Evolutionary conservation across 1,140 invertebrate species (phyloP).

Genomic region (Drosophila oshimai): DNA sequence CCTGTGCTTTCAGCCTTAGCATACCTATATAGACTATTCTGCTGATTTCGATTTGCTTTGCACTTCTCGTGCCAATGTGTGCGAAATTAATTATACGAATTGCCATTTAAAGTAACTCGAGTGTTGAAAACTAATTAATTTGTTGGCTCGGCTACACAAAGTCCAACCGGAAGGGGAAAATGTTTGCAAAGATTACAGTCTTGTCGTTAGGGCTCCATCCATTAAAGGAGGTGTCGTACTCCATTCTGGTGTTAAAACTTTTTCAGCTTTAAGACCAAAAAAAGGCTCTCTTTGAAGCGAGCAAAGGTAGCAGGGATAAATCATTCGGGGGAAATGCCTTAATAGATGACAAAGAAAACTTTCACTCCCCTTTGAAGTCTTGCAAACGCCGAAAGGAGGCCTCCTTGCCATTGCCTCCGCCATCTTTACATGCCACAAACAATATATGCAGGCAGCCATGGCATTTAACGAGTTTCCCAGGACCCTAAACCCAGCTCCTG

Average conservation of each 20-base stretch:
- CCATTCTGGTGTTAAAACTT: background rate
- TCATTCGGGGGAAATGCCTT: constrained; percentile 19
- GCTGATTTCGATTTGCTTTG: constrained; percentile 44
- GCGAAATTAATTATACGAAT: constrained; percentile 45
- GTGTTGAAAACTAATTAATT: constrained; percentile 58
- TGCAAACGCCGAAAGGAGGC: background rate
- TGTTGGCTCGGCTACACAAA: constrained; percentile 5
- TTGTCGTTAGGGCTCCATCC: background rate
- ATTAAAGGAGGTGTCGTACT: constrained; percentile 1
- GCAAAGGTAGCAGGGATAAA: constrained; percentile 9
- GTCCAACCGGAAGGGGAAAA: background rate
- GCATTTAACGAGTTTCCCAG: constrained; percentile 40
- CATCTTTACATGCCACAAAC: constrained; percentile 17
- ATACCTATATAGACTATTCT: constrained; percentile 4
- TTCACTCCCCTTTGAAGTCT: constrained; percentile 27
- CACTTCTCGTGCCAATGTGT: constrained; percentile 33
- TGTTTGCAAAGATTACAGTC: background rate
- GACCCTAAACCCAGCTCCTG: background rate
- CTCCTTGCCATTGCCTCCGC: too few species aligned
- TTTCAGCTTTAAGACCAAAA: background rate
- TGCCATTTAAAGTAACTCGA: constrained; percentile 49
- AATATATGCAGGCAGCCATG: constrained; percentile 16
- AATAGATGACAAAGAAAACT: constrained; percentile 38
- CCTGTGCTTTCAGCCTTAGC: constrained; percentile 8
- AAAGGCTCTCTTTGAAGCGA: background rate